phyloP scores from a whole-genome alignment of 2,113 vertebrate species.

The Ammodramus savannarum region DNA sequence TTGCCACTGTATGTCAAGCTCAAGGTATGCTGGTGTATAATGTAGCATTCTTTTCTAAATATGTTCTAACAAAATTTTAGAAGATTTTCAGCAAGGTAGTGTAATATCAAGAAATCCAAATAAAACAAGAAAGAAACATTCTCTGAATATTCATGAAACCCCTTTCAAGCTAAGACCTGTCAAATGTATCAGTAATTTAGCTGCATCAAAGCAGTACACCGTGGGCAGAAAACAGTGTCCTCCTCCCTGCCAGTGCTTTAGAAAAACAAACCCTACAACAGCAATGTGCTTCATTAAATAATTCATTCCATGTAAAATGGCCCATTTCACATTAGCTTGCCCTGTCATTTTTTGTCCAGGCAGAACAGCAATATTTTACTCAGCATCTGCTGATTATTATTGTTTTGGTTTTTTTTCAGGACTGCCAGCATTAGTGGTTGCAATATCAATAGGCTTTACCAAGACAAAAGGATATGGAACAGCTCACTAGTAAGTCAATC shows the following conservation, averaged over 20 bases:
- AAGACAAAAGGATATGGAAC: conserved; percentile 99
- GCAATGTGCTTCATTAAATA: conserved; percentile 1
- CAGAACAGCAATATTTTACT: not conserved
- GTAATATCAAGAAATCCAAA: conserved; percentile 12
- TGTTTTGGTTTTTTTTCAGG: conserved; percentile 76
- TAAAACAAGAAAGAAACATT: conserved; percentile 17
- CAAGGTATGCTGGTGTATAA: not conserved
- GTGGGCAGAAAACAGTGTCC: conserved; percentile 36
- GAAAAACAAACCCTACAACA: conserved; percentile 2
- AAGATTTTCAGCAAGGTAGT: conserved; percentile 8
- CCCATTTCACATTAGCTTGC: not conserved
- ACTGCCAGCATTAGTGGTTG: conserved; percentile 95
- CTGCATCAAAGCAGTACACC: conserved; percentile 65
- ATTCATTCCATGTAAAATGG: not conserved
- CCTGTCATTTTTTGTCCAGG: not conserved
- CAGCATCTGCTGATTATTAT: not conserved
- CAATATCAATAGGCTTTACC: conserved; percentile 98
- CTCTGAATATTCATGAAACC: conserved; percentile 37
- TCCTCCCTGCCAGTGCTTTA: not conserved
- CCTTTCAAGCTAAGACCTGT: conserved; percentile 70
- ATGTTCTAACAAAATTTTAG: conserved; percentile 20
- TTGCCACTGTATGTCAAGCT: not conserved
- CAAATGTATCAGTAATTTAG: conserved; percentile 82
- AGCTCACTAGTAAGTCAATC: conserved; percentile 91
- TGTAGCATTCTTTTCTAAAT: not conserved